These are phyloP conservation scores for Ennomos erosarius DNA, from an alignment of 2,888 invertebrate species.

Conservation along the genomic window DNA sequence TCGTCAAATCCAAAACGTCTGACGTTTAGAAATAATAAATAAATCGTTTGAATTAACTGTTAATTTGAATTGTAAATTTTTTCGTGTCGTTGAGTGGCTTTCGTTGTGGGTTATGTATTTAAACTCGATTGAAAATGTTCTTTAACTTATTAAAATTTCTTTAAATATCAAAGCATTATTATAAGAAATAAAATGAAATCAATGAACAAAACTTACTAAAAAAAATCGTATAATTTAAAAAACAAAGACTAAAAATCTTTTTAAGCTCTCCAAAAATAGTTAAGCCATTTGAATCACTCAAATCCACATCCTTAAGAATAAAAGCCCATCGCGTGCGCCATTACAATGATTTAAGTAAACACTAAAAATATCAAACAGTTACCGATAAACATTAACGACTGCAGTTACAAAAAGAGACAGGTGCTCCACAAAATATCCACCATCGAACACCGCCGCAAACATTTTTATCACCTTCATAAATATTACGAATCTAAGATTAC, in stretches of 20 bases:
- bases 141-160: neutral
- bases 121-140: neutral
- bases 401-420: conserved; percentile 67
- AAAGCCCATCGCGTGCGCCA: conserved; percentile 50
- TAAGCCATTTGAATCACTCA: conserved; percentile 12
- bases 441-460: conserved; percentile 75
- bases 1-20: conserved; percentile 66
- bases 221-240: neutral
- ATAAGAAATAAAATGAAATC: too few species aligned
- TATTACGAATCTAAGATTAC: conserved; percentile 67
- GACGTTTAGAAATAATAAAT: conserved; percentile 59
- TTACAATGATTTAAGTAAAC: conserved; percentile 49
- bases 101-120: neutral
- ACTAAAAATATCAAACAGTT: conserved; percentile 45
- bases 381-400: conserved; percentile 58
- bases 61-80: conserved; percentile 75
- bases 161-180: too few species aligned
- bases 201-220: too few species aligned
- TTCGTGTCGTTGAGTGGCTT: conserved; percentile 52
- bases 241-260: neutral
- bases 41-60: conserved; percentile 63
- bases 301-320: conserved; percentile 39
- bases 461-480: conserved; percentile 81
- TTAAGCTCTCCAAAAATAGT: conserved; percentile 18
- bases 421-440: conserved; percentile 70